Evolutionary conservation across 2,113 vertebrate genomes (phyloP).

Genomic region (Tragulus kanchil): DNA sequence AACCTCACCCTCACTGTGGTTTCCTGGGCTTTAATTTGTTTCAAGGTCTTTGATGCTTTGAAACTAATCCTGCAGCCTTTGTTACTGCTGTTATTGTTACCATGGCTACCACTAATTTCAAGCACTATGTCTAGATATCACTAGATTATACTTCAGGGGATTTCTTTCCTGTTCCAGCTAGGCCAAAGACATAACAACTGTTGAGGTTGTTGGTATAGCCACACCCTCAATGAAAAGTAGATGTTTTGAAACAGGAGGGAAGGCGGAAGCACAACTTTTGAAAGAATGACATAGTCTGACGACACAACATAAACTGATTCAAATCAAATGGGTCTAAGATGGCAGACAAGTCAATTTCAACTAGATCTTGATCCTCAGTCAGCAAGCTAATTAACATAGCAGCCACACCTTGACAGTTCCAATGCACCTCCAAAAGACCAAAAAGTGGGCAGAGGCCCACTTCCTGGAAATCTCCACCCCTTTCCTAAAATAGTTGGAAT

Average conservation of each 20-base stretch:
- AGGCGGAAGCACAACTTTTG: too few relatives aligned
- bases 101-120: neutral
- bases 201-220: neutral
- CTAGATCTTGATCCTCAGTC: too few relatives aligned
- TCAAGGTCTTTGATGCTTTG: neutral
- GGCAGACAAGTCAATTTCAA: too few relatives aligned
- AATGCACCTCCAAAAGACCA: too few relatives aligned
- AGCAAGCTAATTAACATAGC: too few relatives aligned
- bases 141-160: neutral
- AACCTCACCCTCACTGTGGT: neutral
- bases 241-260: neutral
- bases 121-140: neutral
- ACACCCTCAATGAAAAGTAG: neutral
- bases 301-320: too few relatives aligned
- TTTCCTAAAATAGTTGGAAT: too few relatives aligned
- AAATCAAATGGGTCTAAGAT: too few relatives aligned
- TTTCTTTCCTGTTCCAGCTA: neutral
- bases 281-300: too few relatives aligned
- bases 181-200: neutral
- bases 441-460: too few relatives aligned
- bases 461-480: too few relatives aligned
- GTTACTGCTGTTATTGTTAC: neutral
- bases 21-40: conserved; percentile 35
- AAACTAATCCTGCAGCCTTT: neutral
- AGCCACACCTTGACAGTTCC: too few relatives aligned